Evolutionary conservation across 2,113 vertebrate species (phyloP).

Genomic region (Carollia perspicillata): DNA sequence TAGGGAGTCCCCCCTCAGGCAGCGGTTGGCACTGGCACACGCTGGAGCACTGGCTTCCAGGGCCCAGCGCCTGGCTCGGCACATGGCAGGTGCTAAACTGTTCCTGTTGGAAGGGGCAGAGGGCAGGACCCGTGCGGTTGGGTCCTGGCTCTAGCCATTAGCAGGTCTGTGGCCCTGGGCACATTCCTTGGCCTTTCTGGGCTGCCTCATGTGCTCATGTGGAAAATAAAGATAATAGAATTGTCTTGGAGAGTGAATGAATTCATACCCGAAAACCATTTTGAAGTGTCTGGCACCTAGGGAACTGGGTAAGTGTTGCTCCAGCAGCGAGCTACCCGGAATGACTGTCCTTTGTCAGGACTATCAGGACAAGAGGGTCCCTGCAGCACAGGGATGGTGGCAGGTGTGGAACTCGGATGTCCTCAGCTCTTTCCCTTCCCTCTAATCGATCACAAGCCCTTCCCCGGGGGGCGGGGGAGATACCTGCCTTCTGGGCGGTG

Average conservation of each 20-base stretch:
- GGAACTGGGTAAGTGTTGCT: too few species aligned
- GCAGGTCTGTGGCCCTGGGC: neutral
- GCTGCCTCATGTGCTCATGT: neutral
- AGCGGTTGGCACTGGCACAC: neutral
- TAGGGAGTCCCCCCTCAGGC: neutral
- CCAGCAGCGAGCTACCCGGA: neutral
- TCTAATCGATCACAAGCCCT: neutral
- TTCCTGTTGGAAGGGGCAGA: neutral
- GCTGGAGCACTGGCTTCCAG: neutral
- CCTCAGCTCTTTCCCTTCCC: neutral
- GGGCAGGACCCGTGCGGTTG: neutral
- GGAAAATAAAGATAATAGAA: neutral
- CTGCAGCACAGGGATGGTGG: neutral
- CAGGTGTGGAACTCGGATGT: neutral
- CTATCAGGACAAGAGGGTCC: neutral
- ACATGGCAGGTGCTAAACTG: neutral
- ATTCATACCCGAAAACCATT: neutral
- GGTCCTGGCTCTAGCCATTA: neutral
- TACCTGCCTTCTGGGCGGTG: neutral
- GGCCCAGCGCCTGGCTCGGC: neutral
- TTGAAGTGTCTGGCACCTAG: neutral
- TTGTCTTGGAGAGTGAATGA: too few species aligned
- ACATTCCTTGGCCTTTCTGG: neutral
- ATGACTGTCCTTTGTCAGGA: neutral
- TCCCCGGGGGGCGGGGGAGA: neutral